Conservation (phyloP, 2,888 invertebrate genomes). For the Microplitis manilae region DNA sequence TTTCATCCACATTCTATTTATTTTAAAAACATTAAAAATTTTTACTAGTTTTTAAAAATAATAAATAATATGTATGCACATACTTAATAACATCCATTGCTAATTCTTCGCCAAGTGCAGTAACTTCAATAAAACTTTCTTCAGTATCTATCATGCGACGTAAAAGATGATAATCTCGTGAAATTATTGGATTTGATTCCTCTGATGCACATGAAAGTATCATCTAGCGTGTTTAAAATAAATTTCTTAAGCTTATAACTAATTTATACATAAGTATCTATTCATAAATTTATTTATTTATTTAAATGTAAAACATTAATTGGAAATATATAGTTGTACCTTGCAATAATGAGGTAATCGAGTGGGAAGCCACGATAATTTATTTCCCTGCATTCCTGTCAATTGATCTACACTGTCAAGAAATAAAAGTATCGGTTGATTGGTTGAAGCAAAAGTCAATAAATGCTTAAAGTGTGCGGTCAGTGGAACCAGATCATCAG, state of each 20-base stretch:
- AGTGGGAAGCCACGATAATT: slow-evolving; percentile 96
- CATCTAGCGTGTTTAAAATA: slow-evolving; percentile 74
- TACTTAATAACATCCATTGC: slow-evolving; percentile 90
- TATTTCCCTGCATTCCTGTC: slow-evolving; percentile 94
- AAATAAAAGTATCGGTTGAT: slow-evolving; percentile 91
- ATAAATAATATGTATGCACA: slow-evolving; percentile 24
- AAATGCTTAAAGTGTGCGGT: slow-evolving; percentile 97
- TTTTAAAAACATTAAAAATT: not conserved
- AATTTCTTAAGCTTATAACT: slow-evolving; percentile 11
- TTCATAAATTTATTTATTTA: no score
- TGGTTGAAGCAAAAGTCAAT: slow-evolving; percentile 84
- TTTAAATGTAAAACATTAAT: no score
- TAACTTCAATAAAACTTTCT: slow-evolving; percentile 92
- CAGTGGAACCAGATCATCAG: slow-evolving; percentile 95
- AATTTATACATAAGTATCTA: no score
- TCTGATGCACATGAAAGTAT: slow-evolving; percentile 93
- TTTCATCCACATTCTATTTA: slow-evolving; percentile 89
- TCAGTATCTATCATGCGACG: slow-evolving; percentile 90
- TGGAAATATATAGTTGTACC: slow-evolving; percentile 71
- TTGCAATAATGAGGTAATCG: slow-evolving; percentile 91
- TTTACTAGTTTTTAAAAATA: not conserved
- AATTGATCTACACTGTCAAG: slow-evolving; percentile 98
- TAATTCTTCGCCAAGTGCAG: slow-evolving; percentile 91
- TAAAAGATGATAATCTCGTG: slow-evolving; percentile 88
- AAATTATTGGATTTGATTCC: slow-evolving; percentile 88